These are phyloP conservation scores for Macroramphosus scolopax DNA, from an alignment of 2,797 vertebrate species.

Conservation along the genomic window DNA sequence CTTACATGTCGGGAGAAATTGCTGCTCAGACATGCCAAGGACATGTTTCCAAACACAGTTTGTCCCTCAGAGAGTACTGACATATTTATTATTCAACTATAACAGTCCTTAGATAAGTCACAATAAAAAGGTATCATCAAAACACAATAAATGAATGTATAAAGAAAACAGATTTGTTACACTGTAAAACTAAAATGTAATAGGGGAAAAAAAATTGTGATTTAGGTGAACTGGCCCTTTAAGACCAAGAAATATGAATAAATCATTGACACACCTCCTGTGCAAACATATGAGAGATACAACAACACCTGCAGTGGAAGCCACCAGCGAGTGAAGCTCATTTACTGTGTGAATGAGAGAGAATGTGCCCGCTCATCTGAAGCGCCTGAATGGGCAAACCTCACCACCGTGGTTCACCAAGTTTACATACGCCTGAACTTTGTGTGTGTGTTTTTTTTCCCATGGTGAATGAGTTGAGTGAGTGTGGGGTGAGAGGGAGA, in stretches of 20 bases:
- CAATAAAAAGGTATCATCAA: neutral
- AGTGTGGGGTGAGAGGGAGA: conserved; percentile 9
- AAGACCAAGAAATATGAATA: conserved; percentile 1
- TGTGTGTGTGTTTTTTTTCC: conserved; percentile 32
- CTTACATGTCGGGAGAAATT: neutral
- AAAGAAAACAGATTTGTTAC: too few species aligned
- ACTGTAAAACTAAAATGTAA: too few species aligned
- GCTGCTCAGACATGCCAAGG: neutral
- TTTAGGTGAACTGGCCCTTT: neutral
- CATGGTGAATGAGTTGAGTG: conserved; percentile 10
- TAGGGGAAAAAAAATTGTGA: too few species aligned
- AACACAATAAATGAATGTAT: neutral
- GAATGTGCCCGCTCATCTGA: conserved; percentile 79
- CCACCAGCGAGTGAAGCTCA: conserved; percentile 60
- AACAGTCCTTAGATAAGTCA: neutral
- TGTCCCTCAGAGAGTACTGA: neutral
- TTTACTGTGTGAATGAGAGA: conserved; percentile 64
- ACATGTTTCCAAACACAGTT: too few species aligned
- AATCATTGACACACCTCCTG: conserved; percentile 3
- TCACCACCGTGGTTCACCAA: conserved; percentile 65
- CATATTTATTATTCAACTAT: neutral
- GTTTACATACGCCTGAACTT: conserved; percentile 54
- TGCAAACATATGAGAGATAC: conserved; percentile 57
- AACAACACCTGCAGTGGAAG: conserved; percentile 61
- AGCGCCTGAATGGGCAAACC: conserved; percentile 54